Evolutionary conservation across 2,797 vertebrate species (phyloP).

Genomic region (Diglossa cyanea): DNA sequence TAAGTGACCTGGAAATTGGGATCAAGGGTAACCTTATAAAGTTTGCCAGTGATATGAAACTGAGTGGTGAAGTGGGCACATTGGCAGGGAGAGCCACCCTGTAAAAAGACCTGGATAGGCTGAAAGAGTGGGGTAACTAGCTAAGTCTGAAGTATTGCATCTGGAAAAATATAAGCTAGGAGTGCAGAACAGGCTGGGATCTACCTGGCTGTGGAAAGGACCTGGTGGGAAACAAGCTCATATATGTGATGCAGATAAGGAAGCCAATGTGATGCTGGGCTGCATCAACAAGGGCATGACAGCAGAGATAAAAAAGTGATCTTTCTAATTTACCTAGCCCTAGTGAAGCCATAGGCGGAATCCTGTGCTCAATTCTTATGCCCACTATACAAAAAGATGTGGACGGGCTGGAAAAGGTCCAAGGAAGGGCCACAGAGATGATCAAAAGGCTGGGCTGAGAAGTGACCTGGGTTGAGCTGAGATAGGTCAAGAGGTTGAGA

Average conservation of each 20-base stretch:
- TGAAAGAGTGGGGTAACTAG: not conserved
- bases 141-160: not conserved
- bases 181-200: not conserved
- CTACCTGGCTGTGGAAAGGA: not conserved
- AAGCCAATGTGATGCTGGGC: fast-evolving
- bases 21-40: not conserved
- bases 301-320: not conserved
- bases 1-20: not conserved
- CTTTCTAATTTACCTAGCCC: not conserved
- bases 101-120: not conserved
- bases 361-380: not conserved
- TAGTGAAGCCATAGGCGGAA: not conserved
- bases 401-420: not conserved
- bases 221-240: not conserved
- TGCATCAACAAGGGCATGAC: not conserved
- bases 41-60: not conserved
- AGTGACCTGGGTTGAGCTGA: not conserved
- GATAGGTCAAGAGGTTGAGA: not conserved
- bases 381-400: not conserved
- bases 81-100: not conserved
- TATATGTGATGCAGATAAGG: not conserved
- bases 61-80: no score
- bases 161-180: not conserved
- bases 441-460: not conserved
- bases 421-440: not conserved